These are phyloP conservation scores for Ptilodon capucinus DNA, from an alignment of 2,888 invertebrate species.

Conservation along the genomic window DNA sequence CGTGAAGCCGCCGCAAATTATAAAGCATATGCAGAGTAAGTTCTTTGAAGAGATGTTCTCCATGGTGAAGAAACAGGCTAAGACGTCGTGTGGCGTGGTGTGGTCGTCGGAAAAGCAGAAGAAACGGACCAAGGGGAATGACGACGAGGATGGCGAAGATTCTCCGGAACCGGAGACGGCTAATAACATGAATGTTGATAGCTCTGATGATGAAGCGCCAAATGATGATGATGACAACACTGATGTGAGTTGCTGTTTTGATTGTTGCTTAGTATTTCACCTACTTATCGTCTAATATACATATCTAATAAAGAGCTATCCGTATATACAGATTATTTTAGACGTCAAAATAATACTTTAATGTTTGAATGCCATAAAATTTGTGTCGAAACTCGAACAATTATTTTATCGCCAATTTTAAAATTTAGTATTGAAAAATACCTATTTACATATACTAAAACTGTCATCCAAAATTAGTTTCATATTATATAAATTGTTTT, in stretches of 20 bases:
- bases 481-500: no score
- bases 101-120: constrained; percentile 77
- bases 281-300: no score
- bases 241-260: constrained; percentile 69
- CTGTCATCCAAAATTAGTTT: no score
- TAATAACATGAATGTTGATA: constrained; percentile 67
- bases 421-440: no score
- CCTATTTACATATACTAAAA: no score
- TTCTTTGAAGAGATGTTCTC: constrained; percentile 87
- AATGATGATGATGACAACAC: constrained; percentile 81
- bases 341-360: no score
- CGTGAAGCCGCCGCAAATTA: constrained; percentile 86
- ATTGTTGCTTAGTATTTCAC: no score
- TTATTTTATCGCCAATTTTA: no score
- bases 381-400: no score
- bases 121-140: constrained; percentile 45
- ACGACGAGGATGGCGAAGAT: constrained; percentile 66
- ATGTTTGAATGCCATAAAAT: no score
- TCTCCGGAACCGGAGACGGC: constrained; percentile 40
- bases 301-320: no score
- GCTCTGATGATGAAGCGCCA: constrained; percentile 87
- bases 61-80: constrained; percentile 83
- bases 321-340: no score
- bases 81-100: constrained; percentile 74
- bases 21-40: constrained; percentile 88